Base-by-base conservation (phyloP, 37 sponge, comb jelly and placozoan genomes). In the Hexactinellida sp. region DNA sequence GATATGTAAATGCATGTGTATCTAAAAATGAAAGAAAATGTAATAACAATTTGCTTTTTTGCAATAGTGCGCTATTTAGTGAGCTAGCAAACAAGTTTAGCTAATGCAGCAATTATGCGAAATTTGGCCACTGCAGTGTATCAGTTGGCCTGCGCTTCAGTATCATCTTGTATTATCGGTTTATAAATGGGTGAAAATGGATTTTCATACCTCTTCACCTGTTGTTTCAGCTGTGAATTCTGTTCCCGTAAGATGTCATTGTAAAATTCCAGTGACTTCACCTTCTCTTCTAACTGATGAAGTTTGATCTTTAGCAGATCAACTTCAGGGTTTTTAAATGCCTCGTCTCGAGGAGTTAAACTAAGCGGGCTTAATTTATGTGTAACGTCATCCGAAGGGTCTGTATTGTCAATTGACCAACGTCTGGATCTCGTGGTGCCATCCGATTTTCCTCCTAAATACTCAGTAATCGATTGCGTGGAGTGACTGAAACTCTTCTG, bases 321-420 rank as follows among this genome's bases (percentile, higher is more conserved):
- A 32, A 63, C 76, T 63, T 63, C 76, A 3, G 76, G 76, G 76
- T 63, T 63, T n/a, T 63, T 63, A 28, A 63, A 63, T 25, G 76
- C 76, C 30, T 63, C 76, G 13, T 63, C 76, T 3, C 76, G 76
- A 32, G 76, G 34, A 21, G 76, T 63, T 63, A 63, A 63, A 28
- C 76, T 63, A 1, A 63, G 30, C 30, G 76, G 76, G 76, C 76
- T 63, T n/a, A 63, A n/a, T 63, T 63, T 63, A 28, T 63, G 76
- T 28, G 76, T 23, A 10, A 23, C 30, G 3, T 63, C 76, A 32
- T 63, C 76, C 13, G 76, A 7, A 3, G 21, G 32, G 13, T 63
- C 76, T n/a, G 76, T 63, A n/a, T 63, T 63, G 30, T 63, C 76
- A n/a, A 63, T 63, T n/a, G 76, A 63, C 76, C 76, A 63, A 25